Evolutionary conservation across 2,113 vertebrate genomes (phyloP), one percentile per base, ranked within the genome.

Genomic region (Leucopternis melanops): DNA sequence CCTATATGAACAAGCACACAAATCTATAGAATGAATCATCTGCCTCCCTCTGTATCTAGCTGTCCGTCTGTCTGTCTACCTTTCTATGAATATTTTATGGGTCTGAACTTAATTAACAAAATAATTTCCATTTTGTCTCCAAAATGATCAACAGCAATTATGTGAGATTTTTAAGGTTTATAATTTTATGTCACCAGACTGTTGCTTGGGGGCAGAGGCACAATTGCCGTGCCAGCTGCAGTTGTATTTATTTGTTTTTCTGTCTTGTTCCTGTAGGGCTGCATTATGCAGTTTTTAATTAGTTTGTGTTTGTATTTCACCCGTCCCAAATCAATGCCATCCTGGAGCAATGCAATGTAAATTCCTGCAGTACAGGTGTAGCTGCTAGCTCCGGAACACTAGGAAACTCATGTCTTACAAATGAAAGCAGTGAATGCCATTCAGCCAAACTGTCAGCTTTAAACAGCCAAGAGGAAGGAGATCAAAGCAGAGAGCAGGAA

Each of bases 301-400:
- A 98, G 97, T 98, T 98, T 97, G 98, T 98, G 97, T 98, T 98
- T 98, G 97, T 97, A 95, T 97, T 97, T 98, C 97, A 97, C 97
- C 97, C 97, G 69, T 97, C 97, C 98, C 97, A 97, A 98, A 98
- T 98, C 98, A 98, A 97, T 97, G 98, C 96, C 96, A 97, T 98
- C 98, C 98, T 92, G 86, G 96, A 98, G 98, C 98, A 97, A 97
- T 97, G 97, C 96, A 95, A 96, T 97, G 98, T 98, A 98, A 98
- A 98, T 98, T 98, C 97, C 94, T 97, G 81, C 97, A 97, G 98
- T 98, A 98, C 98, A 98, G 98, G 98, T 98, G 98, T 98, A 98
- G 98, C 98, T 97, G 97, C 98, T 97, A 97, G 97, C 97, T 96
- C 97, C 78, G 90, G 94, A 97, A 98, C 97, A 97, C 97, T 96